Evolutionary conservation across 2,113 vertebrate genomes (phyloP).

Genomic region (Aramus guarauna): DNA sequence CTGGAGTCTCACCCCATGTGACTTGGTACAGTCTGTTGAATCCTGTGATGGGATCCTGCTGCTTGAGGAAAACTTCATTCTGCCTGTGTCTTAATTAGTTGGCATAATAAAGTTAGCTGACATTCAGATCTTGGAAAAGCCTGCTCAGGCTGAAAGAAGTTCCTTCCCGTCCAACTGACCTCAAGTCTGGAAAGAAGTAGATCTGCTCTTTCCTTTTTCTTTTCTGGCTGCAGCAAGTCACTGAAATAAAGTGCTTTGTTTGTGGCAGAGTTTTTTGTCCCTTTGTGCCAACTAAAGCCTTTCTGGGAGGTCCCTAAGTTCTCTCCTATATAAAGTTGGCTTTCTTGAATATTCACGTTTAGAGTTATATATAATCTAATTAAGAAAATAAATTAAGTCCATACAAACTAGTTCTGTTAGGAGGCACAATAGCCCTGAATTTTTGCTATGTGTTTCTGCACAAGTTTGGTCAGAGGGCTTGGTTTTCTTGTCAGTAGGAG

Average conservation of each 20-base stretch:
- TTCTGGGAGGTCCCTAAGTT: neutral
- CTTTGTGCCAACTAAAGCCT: neutral
- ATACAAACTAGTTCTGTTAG: neutral
- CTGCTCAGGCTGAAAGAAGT: neutral
- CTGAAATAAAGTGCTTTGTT: neutral
- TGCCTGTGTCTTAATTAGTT: conserved; percentile 31
- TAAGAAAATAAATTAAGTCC: neutral
- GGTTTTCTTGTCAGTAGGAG: neutral
- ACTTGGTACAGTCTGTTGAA: neutral
- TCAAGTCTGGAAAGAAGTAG: neutral
- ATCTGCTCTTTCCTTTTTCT: neutral
- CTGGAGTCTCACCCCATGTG: neutral
- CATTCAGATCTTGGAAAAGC: neutral
- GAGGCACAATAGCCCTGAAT: neutral
- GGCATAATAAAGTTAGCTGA: neutral
- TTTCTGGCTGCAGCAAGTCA: neutral
- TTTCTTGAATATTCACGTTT: neutral
- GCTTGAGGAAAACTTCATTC: neutral
- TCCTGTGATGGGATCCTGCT: neutral
- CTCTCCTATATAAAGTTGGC: neutral
- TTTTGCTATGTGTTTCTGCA: neutral
- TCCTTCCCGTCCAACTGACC: conserved; percentile 35
- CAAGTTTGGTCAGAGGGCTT: neutral
- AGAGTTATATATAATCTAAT: neutral
- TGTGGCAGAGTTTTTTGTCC: neutral